Evolutionary conservation across 1,140 invertebrate genomes (phyloP).

Genomic region (Conus betulinus): DNA sequence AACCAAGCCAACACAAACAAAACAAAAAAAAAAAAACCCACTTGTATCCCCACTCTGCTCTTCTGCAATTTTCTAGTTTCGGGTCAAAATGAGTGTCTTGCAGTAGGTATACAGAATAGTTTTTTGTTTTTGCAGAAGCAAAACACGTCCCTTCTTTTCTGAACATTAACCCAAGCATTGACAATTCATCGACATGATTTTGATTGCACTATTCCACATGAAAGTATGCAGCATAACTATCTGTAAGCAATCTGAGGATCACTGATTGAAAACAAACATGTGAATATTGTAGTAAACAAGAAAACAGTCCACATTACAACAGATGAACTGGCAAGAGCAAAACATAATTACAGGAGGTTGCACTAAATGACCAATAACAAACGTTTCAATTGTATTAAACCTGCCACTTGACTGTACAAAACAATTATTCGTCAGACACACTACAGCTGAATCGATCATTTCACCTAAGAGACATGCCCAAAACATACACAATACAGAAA

Average conservation of each 20-base stretch:
- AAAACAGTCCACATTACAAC: background rate
- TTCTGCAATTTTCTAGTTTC: slow-evolving; percentile 36
- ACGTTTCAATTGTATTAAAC: too few relatives aligned
- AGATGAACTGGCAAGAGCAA: background rate
- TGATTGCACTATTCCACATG: background rate
- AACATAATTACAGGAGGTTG: background rate
- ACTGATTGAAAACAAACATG: background rate
- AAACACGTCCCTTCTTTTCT: slow-evolving; percentile 10
- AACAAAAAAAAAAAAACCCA: too few relatives aligned
- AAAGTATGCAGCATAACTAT: background rate
- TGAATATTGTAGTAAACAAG: background rate
- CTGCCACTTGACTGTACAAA: background rate
- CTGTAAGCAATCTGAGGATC: too few relatives aligned
- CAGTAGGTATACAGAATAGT: background rate
- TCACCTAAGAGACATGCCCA: background rate
- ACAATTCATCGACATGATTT: slow-evolving; percentile 1
- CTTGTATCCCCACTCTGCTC: slow-evolving; percentile 41
- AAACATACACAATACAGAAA: background rate
- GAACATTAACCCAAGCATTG: background rate
- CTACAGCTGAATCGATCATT: background rate
- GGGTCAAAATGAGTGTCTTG: slow-evolving; percentile 49
- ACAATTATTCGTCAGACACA: background rate
- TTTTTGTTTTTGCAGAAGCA: background rate
- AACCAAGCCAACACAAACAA: too few relatives aligned
- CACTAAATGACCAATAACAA: background rate